Percentiles rank a stretch among this genome's conserved stretches.
phyloP scores from a whole-genome alignment of 2,888 invertebrate genomes.

The Schrankia costaestrigalis region DNA sequence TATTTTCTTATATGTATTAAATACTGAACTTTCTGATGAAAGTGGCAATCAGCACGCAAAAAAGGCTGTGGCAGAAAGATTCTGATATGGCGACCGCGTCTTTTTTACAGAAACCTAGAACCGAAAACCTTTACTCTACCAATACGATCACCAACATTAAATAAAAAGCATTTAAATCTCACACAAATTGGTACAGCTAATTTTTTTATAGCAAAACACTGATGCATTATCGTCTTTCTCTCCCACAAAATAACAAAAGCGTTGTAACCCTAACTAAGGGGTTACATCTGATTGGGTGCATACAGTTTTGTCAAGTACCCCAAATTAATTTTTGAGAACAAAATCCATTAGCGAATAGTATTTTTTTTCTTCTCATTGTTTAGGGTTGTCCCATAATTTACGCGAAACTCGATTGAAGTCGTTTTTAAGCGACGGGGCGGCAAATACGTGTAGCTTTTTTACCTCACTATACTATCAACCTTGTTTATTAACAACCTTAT shows the following conservation, averaged over 20 bases:
- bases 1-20: no score
- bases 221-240: slow-evolving; percentile 9
- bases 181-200: no score
- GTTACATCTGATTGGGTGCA: slow-evolving; percentile 65
- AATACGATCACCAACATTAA: no score
- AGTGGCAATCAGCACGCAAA: no score
- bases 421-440: slow-evolving; percentile 75
- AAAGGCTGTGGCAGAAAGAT: no score
- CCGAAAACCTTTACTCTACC: no score
- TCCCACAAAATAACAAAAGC: slow-evolving; percentile 33
- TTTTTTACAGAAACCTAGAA: no score
- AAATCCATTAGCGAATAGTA: slow-evolving; percentile 77
- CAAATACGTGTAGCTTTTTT: slow-evolving; percentile 46
- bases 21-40: no score
- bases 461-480: slow-evolving; percentile 3
- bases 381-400: slow-evolving; percentile 77
- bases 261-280: slow-evolving; percentile 39
- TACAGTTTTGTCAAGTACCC: slow-evolving; percentile 74
- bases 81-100: no score
- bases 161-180: no score
- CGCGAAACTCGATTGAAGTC: slow-evolving; percentile 72
- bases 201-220: no score
- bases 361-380: slow-evolving; percentile 69
- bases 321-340: slow-evolving; percentile 79
- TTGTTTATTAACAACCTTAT: slow-evolving; percentile 21